phyloP scores from a whole-genome alignment of 2,113 vertebrate genomes.

The Bettongia penicillata region DNA sequence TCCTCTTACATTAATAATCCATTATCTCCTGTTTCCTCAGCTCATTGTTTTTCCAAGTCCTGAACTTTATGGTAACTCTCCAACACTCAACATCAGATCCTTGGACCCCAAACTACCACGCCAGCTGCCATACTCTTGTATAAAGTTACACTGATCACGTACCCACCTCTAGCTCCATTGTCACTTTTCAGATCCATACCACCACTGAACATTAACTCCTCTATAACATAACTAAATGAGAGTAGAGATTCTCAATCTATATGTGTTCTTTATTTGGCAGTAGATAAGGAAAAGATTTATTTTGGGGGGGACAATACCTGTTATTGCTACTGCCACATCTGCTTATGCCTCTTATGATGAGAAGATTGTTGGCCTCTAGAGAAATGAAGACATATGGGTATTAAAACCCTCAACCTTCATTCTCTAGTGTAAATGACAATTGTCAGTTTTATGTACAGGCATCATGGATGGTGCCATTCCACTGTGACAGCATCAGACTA shows the following conservation, averaged over 20 bases:
- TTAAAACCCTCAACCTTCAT: background rate
- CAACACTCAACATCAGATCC: background rate
- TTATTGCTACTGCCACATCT: background rate
- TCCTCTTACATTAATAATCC: background rate
- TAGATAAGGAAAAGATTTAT: background rate
- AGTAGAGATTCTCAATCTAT: background rate
- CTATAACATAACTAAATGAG: background rate
- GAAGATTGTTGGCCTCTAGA: background rate
- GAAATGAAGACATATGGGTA: slow-evolving; percentile 33
- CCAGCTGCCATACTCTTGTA: background rate
- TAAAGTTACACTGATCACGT: background rate
- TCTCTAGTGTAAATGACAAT: background rate
- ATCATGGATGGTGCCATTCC: background rate
- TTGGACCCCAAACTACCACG: background rate
- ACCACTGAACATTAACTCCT: background rate
- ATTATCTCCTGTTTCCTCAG: background rate
- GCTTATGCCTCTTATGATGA: background rate
- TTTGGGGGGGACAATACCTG: background rate
- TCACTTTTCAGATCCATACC: background rate
- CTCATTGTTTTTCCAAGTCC: background rate
- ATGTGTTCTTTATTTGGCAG: background rate
- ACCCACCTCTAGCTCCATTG: background rate
- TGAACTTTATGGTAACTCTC: background rate
- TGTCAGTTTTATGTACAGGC: background rate
- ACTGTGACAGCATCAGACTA: background rate